Evolutionary conservation across 2,888 invertebrate species (phyloP).

Genomic region (Scaptomyza reducta): DNA sequence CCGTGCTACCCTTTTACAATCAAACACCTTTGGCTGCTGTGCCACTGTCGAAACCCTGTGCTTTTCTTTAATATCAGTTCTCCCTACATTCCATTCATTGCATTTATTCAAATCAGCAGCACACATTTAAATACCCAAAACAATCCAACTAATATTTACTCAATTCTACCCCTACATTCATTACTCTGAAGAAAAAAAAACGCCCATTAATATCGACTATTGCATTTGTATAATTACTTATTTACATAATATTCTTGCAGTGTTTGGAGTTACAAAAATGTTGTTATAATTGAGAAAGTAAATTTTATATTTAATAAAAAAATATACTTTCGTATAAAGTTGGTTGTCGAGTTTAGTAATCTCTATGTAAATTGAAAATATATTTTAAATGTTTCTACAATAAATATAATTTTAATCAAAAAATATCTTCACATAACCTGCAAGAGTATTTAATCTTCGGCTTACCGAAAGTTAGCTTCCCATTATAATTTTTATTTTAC

Average conservation of each 20-base stretch:
- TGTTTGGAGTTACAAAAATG: neutral
- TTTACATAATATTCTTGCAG: conserved; percentile 6
- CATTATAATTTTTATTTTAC: conserved; percentile 3
- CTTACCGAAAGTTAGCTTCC: neutral
- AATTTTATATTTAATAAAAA: too few species aligned
- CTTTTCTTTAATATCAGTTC: neutral
- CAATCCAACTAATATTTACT: conserved; percentile 18
- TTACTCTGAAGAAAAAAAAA: conserved; percentile 14
- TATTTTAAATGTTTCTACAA: too few species aligned
- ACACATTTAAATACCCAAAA: neutral
- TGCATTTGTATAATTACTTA: conserved; percentile 11
- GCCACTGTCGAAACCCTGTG: neutral
- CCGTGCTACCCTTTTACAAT: neutral
- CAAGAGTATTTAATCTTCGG: conserved; percentile 2
- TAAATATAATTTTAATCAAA: too few species aligned
- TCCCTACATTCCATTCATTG: neutral
- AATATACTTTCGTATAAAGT: too few species aligned
- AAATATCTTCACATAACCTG: neutral
- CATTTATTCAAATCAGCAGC: neutral
- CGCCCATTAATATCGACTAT: conserved; percentile 40
- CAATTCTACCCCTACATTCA: neutral
- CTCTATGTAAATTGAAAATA: too few species aligned
- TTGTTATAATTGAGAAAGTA: too few species aligned
- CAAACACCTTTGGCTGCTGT: conserved; percentile 13
- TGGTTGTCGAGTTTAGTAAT: too few species aligned